These are phyloP conservation scores for Ischnus inquisitorius DNA, from an alignment of 2,888 invertebrate species.

Conservation along the genomic window DNA sequence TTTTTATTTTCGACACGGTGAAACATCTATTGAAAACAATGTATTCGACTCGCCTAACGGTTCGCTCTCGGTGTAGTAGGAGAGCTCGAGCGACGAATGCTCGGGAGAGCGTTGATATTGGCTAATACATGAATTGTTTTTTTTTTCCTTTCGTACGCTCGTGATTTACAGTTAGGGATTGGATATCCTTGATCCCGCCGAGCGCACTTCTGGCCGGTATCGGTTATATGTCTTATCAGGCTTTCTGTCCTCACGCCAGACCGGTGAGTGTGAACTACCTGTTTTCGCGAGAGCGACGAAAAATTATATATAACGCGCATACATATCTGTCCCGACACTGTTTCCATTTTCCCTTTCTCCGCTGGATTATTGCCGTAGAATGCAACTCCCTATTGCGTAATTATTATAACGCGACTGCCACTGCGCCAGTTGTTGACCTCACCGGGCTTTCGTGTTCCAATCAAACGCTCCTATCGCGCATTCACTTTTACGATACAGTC, in stretches of 20 bases:
- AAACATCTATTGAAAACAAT: background rate
- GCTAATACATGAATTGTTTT: slow-evolving; percentile 18
- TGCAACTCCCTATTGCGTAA: slow-evolving; percentile 48
- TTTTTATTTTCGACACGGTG: background rate
- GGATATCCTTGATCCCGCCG: slow-evolving; percentile 93
- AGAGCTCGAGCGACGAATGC: background rate
- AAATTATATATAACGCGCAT: background rate
- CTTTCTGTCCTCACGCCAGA: slow-evolving; percentile 90
- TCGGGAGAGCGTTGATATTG: slow-evolving; percentile 19
- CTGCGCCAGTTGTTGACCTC: slow-evolving; percentile 56
- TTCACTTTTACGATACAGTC: background rate
- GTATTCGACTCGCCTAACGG: background rate
- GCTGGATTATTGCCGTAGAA: slow-evolving; percentile 42
- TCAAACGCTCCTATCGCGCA: background rate
- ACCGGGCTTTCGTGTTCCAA: slow-evolving; percentile 1
- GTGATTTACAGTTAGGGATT: slow-evolving; percentile 91
- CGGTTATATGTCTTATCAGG: slow-evolving; percentile 92
- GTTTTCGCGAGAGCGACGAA: slow-evolving; percentile 39
- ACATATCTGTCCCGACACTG: slow-evolving; percentile 30
- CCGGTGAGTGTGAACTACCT: slow-evolving; percentile 76
- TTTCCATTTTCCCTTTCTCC: slow-evolving; percentile 32
- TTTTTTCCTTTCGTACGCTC: slow-evolving; percentile 52
- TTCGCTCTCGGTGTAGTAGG: background rate
- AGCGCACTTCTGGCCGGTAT: slow-evolving; percentile 92
- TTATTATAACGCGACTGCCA: slow-evolving; percentile 35